Evolutionary conservation across 2,113 vertebrate genomes (phyloP), one percentile per base, ranked within the genome.

Genomic region (Caretta caretta): DNA sequence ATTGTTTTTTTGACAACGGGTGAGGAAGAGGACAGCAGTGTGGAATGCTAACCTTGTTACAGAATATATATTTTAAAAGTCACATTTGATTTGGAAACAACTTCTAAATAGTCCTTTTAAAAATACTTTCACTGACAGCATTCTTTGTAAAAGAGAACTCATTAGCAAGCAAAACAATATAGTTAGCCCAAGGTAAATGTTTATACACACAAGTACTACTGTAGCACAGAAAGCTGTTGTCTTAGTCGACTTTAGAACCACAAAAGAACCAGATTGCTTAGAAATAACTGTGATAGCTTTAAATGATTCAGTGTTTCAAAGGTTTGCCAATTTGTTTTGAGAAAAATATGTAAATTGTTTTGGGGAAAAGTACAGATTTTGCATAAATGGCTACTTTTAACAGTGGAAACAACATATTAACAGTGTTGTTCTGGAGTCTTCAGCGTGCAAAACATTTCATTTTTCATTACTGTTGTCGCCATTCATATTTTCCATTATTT

Each of bases 381-480:
- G 46, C 56, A 13, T 87, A 1, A 57, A 81, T 83, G 80, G 6
- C 92, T 84, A 3, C 80, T 94, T 96, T 84, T 93, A 46, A 49
- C 86, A 84, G 49, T 76, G 91, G 94, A 42, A 92, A 19, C 51
- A 76, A 22, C 51, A 13, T 94, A 96, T 96, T 97, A 97, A 87
- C 83, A 0, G 0, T 79, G 91, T 95, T 97, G 91, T 97, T 93
- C 72, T 72, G 59, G 98, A 98, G 98, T 96, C 98, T 98, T 99
- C 96, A 98, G 97, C 10, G 94, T 98, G 98, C 97, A 92, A 96
- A 98, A 97, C 98, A 98, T 97, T 98, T 98, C 98, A 99, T 99
- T 98, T 99, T 99, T 99, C 98, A 99, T 99, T 99, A 98, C 98
- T 98, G 98, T 97, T 97, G 97, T 98, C 90, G 56, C 98, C 96